These are phyloP conservation scores for Falco berigora DNA, from an alignment of 2,797 vertebrate species.

Conservation along the genomic window DNA sequence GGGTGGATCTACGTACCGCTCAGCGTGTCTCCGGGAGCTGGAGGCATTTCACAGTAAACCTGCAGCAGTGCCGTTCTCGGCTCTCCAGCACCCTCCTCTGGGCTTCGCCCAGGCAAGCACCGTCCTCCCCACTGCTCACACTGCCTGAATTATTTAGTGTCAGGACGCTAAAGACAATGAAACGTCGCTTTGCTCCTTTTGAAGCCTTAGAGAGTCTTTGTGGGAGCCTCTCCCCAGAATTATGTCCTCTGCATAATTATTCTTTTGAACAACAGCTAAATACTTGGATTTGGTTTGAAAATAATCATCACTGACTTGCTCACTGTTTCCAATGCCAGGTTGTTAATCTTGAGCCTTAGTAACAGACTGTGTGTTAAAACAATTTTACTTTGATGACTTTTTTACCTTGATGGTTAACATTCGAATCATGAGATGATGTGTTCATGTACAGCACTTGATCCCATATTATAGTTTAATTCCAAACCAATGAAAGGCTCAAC, in stretches of 20 bases:
- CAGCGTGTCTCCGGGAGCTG: accelerated
- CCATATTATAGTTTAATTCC: background rate
- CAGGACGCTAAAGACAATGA: background rate
- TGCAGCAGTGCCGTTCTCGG: background rate
- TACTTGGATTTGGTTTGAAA: background rate
- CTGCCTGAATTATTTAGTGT: background rate
- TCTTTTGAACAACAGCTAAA: background rate
- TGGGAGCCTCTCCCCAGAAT: background rate
- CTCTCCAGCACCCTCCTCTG: constrained; percentile 37
- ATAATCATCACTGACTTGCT: background rate
- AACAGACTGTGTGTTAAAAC: background rate
- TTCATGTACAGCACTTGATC: background rate
- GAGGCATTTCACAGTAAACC: accelerated
- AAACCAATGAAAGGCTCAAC: background rate
- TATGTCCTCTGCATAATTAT: background rate
- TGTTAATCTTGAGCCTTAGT: background rate
- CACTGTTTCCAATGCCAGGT: background rate
- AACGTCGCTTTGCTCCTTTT: background rate
- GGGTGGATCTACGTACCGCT: background rate
- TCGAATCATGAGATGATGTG: background rate
- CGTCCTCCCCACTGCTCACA: accelerated
- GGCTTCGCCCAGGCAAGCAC: background rate
- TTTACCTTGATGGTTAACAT: background rate
- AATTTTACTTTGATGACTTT: background rate
- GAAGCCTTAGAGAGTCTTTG: background rate